These are phyloP conservation scores for Ptiloglossa arizonensis DNA, from an alignment of 1,140 invertebrate species.

Conservation along the genomic window DNA sequence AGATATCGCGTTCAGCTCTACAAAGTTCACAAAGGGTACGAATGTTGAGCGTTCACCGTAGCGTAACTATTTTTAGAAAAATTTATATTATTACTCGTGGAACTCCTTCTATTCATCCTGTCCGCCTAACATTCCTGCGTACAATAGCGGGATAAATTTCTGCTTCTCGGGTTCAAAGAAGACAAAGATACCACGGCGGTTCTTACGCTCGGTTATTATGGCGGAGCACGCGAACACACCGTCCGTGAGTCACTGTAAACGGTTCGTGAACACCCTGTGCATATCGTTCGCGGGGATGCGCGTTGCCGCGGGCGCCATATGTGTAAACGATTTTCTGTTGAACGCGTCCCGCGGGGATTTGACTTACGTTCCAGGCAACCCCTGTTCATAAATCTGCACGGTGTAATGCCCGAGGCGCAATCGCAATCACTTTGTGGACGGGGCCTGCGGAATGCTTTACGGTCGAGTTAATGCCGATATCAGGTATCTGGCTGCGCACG, in stretches of 20 bases:
- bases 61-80: too few relatives aligned
- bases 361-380: slow-evolving; percentile 51
- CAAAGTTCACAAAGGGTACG: too few relatives aligned
- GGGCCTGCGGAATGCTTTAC: slow-evolving; percentile 44
- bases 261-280: slow-evolving; percentile 25
- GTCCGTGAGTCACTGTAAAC: neutral
- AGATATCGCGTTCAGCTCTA: too few relatives aligned
- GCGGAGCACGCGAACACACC: neutral
- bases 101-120: too few relatives aligned
- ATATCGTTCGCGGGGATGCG: slow-evolving; percentile 1
- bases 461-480: slow-evolving; percentile 51
- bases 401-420: slow-evolving; percentile 43
- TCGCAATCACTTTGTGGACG: slow-evolving; percentile 56
- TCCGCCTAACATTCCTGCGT: too few relatives aligned
- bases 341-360: slow-evolving; percentile 45
- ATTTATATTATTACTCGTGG: too few relatives aligned
- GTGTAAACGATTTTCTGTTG: slow-evolving; percentile 51
- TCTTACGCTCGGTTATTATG: neutral
- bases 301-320: slow-evolving; percentile 29
- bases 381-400: slow-evolving; percentile 55
- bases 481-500: slow-evolving; percentile 39
- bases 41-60: too few relatives aligned
- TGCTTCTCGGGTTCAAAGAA: neutral
- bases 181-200: neutral
- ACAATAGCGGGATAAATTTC: neutral